These are phyloP conservation scores for Ibidorhyncha struthersii DNA, from an alignment of 2,113 vertebrate genomes.

Conservation along the genomic window DNA sequence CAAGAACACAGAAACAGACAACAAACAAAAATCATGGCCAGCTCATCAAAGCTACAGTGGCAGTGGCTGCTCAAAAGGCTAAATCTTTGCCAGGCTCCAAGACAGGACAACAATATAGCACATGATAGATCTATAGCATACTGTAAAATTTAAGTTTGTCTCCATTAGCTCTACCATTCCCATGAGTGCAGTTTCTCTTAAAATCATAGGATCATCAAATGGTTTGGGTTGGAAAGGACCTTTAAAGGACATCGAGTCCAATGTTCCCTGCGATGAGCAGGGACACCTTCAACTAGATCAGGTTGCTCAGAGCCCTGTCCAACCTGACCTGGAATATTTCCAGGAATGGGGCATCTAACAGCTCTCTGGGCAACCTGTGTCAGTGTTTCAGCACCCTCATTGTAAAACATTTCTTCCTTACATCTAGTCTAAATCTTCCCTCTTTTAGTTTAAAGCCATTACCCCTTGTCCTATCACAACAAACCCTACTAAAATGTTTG, in stretches of 20 bases:
- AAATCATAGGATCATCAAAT: not conserved
- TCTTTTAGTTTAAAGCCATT: not conserved
- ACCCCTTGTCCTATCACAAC: not conserved
- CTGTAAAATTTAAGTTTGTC: not conserved
- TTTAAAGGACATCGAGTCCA: not conserved
- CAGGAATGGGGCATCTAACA: not conserved
- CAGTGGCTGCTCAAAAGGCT: not conserved
- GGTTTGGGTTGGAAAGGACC: not conserved
- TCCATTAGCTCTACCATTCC: not conserved
- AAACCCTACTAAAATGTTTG: not conserved
- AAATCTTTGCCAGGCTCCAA: not conserved
- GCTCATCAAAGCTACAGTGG: not conserved
- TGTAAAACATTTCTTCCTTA: not conserved
- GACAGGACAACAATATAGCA: rapidly evolving
- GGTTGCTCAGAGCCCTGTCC: not conserved
- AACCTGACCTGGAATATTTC: not conserved
- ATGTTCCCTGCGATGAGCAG: not conserved
- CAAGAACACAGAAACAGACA: not conserved
- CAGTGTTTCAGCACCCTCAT: not conserved
- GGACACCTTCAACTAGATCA: not conserved
- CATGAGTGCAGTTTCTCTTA: rapidly evolving
- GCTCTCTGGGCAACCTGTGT: not conserved
- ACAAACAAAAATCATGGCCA: not conserved
- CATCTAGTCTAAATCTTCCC: not conserved
- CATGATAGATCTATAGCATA: too few species aligned